phyloP scores from a whole-genome alignment of 2,113 vertebrate species.

The Megaceryle torquata region DNA sequence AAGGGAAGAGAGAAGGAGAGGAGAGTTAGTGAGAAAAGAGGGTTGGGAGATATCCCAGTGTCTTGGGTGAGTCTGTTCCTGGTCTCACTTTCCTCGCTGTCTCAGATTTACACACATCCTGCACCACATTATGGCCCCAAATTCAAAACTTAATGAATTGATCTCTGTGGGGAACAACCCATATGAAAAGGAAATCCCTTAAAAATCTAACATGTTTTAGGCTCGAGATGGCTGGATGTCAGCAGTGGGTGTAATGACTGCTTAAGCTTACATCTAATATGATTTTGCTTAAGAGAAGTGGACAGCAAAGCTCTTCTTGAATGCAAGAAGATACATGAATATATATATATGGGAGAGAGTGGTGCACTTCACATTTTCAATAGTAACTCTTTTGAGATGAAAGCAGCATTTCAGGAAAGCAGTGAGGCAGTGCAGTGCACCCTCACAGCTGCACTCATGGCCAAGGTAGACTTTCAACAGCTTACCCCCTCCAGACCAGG shows the following conservation, averaged over 20 bases:
- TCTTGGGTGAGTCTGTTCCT: not conserved
- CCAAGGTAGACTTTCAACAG: not conserved
- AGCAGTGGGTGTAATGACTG: not conserved
- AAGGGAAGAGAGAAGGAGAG: not conserved
- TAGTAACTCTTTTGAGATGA: not conserved
- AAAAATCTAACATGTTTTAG: not conserved
- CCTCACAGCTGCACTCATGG: not conserved
- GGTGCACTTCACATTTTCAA: not conserved
- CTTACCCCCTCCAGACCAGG: not conserved
- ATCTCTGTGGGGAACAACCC: not conserved
- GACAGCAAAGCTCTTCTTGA: not conserved
- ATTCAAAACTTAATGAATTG: not conserved
- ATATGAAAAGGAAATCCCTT: not conserved
- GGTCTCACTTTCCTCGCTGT: not conserved
- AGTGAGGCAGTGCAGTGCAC: not conserved
- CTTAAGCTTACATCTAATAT: not conserved
- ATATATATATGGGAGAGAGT: not conserved
- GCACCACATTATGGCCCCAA: not conserved
- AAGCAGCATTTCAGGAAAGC: not conserved
- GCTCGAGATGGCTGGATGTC: not conserved
- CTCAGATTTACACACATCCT: not conserved
- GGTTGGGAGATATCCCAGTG: not conserved
- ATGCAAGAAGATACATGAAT: not conserved
- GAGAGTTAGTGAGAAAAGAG: not conserved
- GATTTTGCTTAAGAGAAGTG: not conserved